Evolutionary conservation across 2,888 invertebrate species (phyloP).

Genomic region (Meghimatium bilineatum): DNA sequence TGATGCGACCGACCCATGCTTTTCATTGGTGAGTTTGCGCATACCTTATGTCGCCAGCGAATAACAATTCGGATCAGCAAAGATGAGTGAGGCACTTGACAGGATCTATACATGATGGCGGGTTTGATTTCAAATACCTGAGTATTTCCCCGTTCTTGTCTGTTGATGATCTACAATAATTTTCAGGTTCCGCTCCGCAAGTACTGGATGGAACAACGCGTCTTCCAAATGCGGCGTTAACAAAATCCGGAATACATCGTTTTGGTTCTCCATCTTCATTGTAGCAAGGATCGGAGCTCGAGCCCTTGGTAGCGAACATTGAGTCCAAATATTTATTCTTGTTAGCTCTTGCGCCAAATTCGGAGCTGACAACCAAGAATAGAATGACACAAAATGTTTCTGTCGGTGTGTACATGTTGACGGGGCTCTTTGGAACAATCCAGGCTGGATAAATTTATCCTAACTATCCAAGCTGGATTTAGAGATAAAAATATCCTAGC

Average conservation of each 20-base stretch:
- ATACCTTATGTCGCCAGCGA: too few relatives aligned
- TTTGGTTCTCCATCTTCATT: slow-evolving; percentile 85
- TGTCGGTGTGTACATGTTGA: not conserved
- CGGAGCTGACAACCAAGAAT: not conserved
- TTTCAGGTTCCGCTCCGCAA: slow-evolving; percentile 85
- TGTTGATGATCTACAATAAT: slow-evolving; percentile 73
- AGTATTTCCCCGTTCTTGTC: slow-evolving; percentile 72
- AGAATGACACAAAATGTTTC: not conserved
- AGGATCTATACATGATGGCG: too few relatives aligned
- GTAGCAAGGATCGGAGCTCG: slow-evolving; percentile 87
- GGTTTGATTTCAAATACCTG: too few relatives aligned
- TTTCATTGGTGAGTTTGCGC: too few relatives aligned
- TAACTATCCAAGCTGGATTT: too few relatives aligned
- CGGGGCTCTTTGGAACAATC: not conserved
- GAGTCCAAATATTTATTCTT: slow-evolving; percentile 33
- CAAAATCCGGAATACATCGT: slow-evolving; percentile 97
- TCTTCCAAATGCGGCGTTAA: slow-evolving; percentile 96
- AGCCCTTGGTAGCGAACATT: slow-evolving; percentile 47
- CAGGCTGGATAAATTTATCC: not conserved
- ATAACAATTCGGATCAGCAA: too few relatives aligned
- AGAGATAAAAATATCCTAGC: too few relatives aligned
- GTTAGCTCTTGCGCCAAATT: not conserved
- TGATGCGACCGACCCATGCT: too few relatives aligned
- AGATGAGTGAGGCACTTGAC: too few relatives aligned
- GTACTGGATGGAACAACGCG: slow-evolving; percentile 88